A percentile compares a stretch with the other conserved stretches of the same genome.
Evolutionary conservation across 2,888 invertebrate genomes (phyloP).

Genomic region (Hermaeophaga mercurialis): DNA sequence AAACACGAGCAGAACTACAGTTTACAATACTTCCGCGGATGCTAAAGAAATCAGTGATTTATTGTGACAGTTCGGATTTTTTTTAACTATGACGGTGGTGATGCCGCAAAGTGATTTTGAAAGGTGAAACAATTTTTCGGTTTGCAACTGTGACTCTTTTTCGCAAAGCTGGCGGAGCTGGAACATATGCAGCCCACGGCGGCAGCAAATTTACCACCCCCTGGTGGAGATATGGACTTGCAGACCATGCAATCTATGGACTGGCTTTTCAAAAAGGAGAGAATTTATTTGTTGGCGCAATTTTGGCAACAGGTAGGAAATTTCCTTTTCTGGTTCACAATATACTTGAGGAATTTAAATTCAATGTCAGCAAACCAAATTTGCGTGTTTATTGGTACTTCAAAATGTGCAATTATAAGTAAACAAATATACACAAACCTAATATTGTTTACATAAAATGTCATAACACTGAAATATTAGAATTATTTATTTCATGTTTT

Average conservation of each 20-base stretch:
- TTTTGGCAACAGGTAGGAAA: constrained; percentile 93
- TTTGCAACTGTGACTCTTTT: constrained; percentile 17
- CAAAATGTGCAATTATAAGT: neutral
- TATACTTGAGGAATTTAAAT: neutral
- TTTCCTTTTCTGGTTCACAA: neutral
- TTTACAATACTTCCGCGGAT: constrained; percentile 32
- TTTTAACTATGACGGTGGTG: constrained; percentile 23
- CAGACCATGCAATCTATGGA: constrained; percentile 95
- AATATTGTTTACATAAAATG: constrained; percentile 6
- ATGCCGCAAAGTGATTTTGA: no score
- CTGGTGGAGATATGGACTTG: constrained; percentile 86
- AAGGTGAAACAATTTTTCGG: no score
- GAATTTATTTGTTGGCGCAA: constrained; percentile 91
- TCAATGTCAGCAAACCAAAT: no score
- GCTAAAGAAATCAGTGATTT: constrained; percentile 22
- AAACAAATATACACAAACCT: constrained; percentile 2
- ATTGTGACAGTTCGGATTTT: no score
- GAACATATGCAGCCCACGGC: constrained; percentile 79
- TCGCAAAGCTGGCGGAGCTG: constrained; percentile 51
- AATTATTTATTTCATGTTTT: constrained; percentile 7
- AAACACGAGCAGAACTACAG: constrained; percentile 33
- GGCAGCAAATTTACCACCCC: constrained; percentile 61
- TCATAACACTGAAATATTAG: constrained; percentile 11
- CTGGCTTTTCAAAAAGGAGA: constrained; percentile 95
- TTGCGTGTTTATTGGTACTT: neutral